Conservation (phyloP, 1,140 invertebrate species). For the Brevipalpus yothersi region DNA sequence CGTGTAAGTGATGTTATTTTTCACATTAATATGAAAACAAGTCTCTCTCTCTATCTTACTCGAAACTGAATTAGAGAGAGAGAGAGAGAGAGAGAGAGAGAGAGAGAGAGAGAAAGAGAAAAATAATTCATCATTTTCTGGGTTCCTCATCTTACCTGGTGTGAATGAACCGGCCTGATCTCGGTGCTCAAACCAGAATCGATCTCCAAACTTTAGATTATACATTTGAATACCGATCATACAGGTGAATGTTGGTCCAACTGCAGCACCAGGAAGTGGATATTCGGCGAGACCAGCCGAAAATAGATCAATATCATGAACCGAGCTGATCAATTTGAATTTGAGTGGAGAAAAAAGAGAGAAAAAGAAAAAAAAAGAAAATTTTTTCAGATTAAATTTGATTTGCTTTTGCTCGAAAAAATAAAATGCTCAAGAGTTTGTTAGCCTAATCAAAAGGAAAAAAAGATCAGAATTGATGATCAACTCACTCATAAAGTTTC, state of each 20-base stretch:
- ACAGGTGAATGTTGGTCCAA: slow-evolving; percentile 18
- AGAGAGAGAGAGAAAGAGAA: too few relatives aligned
- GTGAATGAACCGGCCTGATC: slow-evolving; percentile 26
- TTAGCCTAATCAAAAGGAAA: not conserved
- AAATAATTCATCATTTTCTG: too few relatives aligned
- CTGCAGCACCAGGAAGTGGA: slow-evolving; percentile 16
- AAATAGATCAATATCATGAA: slow-evolving; percentile 25
- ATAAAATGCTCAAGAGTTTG: not conserved
- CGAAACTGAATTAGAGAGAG: too few relatives aligned
- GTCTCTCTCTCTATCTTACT: too few relatives aligned
- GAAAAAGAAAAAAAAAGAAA: not conserved
- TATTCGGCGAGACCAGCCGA: slow-evolving; percentile 21
- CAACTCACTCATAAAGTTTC: slow-evolving; percentile 8
- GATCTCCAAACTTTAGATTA: slow-evolving; percentile 17
- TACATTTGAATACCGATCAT: slow-evolving; percentile 18
- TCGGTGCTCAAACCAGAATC: slow-evolving; percentile 24
- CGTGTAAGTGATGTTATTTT: too few relatives aligned
- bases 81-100: too few relatives aligned
- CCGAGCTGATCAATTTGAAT: slow-evolving; percentile 10
- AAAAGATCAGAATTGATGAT: not conserved
- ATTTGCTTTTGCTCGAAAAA: too few relatives aligned
- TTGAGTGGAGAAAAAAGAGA: slow-evolving; percentile 18
- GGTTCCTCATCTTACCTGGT: slow-evolving; percentile 11
- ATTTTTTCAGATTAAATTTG: not conserved
- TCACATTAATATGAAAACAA: too few relatives aligned